Percentiles rank a stretch among this genome's conserved stretches.
Conservation (phyloP, 1,140 invertebrate genomes). For the Episyrphus balteatus region DNA sequence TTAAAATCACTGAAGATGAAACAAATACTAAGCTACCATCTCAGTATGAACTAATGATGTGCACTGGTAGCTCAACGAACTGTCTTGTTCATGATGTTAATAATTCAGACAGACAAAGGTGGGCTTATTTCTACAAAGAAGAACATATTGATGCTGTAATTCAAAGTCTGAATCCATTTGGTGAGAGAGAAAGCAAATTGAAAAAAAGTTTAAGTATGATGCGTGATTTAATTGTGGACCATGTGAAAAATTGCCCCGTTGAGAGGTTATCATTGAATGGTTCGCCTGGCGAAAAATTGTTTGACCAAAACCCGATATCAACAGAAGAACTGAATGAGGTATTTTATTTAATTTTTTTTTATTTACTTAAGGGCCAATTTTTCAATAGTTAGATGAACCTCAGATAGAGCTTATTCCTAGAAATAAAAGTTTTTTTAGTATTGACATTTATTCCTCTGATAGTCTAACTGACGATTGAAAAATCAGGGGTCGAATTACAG, state of each 20-base stretch:
- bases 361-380: too few species aligned
- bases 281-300: conserved; percentile 10
- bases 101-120: conserved; percentile 35
- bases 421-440: too few species aligned
- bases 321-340: conserved; percentile 44
- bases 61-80: conserved; percentile 53
- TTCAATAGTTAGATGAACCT: too few species aligned
- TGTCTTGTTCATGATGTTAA: conserved; percentile 62
- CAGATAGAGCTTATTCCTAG: too few species aligned
- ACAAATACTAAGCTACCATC: conserved; percentile 5
- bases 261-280: conserved; percentile 40
- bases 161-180: conserved; percentile 61
- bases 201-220: conserved; percentile 55
- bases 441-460: too few species aligned
- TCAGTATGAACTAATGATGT: conserved; percentile 47
- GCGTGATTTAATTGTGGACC: conserved; percentile 47
- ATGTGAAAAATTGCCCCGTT: conserved; percentile 54
- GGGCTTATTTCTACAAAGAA: conserved; percentile 63
- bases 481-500: too few species aligned
- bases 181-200: conserved; percentile 66
- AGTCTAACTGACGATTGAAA: too few species aligned
- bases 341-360: conserved; percentile 57
- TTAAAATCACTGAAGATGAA: conserved; percentile 1
- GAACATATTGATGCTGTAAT: conserved; percentile 67
- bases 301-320: conserved; percentile 12